Evolutionary conservation across 2,888 invertebrate species (phyloP), one percentile per base, ranked within the genome.

Genomic region (Helobdella robusta): DNA sequence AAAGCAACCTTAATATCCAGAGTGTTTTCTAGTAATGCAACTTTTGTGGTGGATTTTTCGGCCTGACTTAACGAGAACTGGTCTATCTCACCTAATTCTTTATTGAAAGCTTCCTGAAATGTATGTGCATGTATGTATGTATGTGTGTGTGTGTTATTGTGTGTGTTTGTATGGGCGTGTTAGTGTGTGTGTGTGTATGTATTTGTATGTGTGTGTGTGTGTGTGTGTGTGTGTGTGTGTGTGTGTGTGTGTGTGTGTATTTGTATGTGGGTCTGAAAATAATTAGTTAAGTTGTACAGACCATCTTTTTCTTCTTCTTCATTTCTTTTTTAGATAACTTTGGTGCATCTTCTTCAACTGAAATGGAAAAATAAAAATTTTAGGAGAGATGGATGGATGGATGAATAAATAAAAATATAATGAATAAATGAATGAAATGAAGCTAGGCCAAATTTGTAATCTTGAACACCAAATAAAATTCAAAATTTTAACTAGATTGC

Each of bases 41-140:
- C 71, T 61, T 73, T 73, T 35, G 36, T 28, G 8, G 74, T 73
- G 1, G 73, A 64, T 40, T 66, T 66, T 84, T 83, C 84, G 64
- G 88, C 88, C 74, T 86, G 86, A 3, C 95, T 95, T 69, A 98
- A 89, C 2, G 95, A 91, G 77, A 98, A 98, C 80, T 97, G 95
- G 44, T 88, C 88, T 67, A 70, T 69, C 11, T 72, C 73, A 18
- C 72, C 74, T 59, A 76, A 18, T 25, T 66, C 63, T 35, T 66
- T 64, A 48, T 59, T 60, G 58, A 75, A 73, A 35, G 74, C 73
- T 46, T 68, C 63, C 68, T 69, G 50, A 40, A 40, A n/a, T 40
- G n/a, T 40, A n/a, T 40, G n/a, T 40, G 44, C n/a, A 40, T 40
- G 44, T 40, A 40, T 40, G 44, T 40, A 40, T 40, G 44, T 40